A percentile compares a stretch with the other conserved stretches of the same genome.
Conservation (phyloP, 2,113 vertebrate genomes). For the Setophaga coronata region DNA sequence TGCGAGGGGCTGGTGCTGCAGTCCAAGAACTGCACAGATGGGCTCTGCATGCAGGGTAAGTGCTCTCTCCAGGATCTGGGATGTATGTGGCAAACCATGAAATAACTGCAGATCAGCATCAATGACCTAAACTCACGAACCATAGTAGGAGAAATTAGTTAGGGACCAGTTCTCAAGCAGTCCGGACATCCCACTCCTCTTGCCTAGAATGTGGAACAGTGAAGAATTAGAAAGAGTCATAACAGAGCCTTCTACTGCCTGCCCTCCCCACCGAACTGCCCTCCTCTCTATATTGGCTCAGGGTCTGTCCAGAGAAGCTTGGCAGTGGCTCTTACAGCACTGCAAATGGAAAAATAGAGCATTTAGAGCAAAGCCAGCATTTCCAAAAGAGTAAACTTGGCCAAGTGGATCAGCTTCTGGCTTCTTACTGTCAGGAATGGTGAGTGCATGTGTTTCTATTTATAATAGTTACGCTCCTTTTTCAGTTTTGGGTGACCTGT, state of each 20-base stretch:
- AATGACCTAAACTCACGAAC: not conserved
- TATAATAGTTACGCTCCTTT: not conserved
- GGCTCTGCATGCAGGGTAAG: conserved; percentile 97
- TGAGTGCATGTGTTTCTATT: not conserved
- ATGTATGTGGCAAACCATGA: not conserved
- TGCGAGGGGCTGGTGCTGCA: conserved; percentile 89
- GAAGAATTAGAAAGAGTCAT: not conserved
- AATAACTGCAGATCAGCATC: not conserved
- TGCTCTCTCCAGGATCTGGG: not conserved
- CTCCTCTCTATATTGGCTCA: not conserved
- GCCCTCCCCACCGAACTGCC: not conserved
- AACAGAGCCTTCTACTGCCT: not conserved
- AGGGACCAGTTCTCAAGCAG: not conserved
- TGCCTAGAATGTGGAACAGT: not conserved
- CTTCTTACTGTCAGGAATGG: not conserved
- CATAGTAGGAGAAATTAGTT: not conserved
- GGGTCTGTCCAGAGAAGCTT: not conserved
- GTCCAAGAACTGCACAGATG: conserved; percentile 94
- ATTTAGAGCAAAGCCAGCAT: not conserved
- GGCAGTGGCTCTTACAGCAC: not conserved
- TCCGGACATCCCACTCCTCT: not conserved
- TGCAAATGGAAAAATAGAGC: not conserved
- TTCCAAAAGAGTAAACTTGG: not conserved
- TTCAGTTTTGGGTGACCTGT: not conserved
- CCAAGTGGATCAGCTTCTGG: not conserved